These are phyloP conservation scores for pig (Sus scrofa) DNA, from an alignment of 2,113 vertebrate species.

Conservation along the genomic window DNA sequence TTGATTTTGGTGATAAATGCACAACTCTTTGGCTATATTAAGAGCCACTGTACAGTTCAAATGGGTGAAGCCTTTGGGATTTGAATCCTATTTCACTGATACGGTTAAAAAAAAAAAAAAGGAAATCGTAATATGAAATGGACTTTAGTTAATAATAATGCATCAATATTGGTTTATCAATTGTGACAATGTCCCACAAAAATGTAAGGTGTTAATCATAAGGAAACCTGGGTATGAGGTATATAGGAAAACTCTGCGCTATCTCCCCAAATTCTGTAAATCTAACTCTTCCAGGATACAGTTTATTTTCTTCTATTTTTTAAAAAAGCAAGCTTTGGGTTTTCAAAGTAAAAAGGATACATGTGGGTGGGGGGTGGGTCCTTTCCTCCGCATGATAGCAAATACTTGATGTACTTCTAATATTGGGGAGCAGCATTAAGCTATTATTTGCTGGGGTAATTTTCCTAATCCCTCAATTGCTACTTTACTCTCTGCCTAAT, in stretches of 20 bases:
- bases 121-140: neutral
- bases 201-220: neutral
- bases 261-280: neutral
- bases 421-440: slow-evolving; percentile 68
- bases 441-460: slow-evolving; percentile 62
- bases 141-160: neutral
- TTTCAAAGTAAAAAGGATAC: slow-evolving; percentile 44
- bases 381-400: slow-evolving; percentile 36
- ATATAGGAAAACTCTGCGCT: neutral
- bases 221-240: neutral
- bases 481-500: slow-evolving; percentile 66
- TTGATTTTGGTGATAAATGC: neutral
- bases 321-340: neutral
- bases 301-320: neutral
- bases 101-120: neutral
- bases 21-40: neutral
- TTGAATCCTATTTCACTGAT: neutral
- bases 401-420: slow-evolving; percentile 63
- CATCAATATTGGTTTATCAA: neutral
- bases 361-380: neutral
- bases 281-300: neutral
- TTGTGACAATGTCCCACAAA: neutral
- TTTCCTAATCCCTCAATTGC: slow-evolving; percentile 77
- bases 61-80: neutral
- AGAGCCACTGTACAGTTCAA: neutral